Evolutionary conservation across 2,888 invertebrate genomes (phyloP), one percentile per base, ranked within the genome.

Genomic region (Dasypolia templi): DNA sequence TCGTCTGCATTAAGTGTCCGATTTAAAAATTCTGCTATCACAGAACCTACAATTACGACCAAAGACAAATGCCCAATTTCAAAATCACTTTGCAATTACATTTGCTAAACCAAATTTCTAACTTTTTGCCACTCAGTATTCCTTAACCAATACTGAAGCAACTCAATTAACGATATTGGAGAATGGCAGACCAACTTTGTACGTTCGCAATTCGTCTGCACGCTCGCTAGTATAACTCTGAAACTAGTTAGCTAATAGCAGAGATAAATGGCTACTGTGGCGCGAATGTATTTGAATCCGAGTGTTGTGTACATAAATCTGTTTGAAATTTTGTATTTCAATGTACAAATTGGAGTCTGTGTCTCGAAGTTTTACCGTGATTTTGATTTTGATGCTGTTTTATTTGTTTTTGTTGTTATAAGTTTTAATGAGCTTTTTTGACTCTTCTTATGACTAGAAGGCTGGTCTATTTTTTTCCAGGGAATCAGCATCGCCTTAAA

Each of bases 241-340:
- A 81, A 91, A 89, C 89, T 90, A 89, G 91, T 91, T 90, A 89
- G 89, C 88, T 90, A 91, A 91, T 89, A 90, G 89, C 86, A 77
- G 79, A 90, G 89, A 89, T 90, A 88, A 91, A 91, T 90, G 87
- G 82, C 77, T 75, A 83, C 86, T 86, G 80, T 77, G 77, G 79
- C 46, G 74, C 56, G 77, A 81, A 85, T 82, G 76, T 84, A 82
- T 87, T 84, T 87, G 84, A 86, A 79, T 81, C 61, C 35, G 68
- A 71, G 76, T 82, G 68, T 77, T 76, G 78, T 77, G 73, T 75
- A n/a, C n/a, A n/a, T n/a, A 71, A 86, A 87, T 79, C 76, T 75
- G 77, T 81, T 66, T 51, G 65, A 77, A 85, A 83, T 83, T 79
- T 77, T 76, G 81, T 73, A 75, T 77, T 77, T 67, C 62, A 61